phyloP scores from a whole-genome alignment of 2,888 invertebrate genomes.

The Oegoconia quadripuncta region DNA sequence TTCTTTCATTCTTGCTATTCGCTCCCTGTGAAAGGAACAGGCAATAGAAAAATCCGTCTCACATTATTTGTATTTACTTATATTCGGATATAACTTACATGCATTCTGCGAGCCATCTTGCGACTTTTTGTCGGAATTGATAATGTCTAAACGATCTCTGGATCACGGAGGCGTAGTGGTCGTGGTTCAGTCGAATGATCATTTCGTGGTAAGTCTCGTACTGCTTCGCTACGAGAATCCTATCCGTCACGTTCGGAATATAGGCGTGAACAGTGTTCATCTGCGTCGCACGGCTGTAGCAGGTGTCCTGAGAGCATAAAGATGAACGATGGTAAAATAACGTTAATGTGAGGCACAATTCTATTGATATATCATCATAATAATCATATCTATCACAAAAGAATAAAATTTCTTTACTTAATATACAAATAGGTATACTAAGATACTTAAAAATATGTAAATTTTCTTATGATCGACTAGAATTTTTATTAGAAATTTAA shows the following conservation, averaged over 20 bases:
- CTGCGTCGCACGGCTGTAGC: slow-evolving; percentile 80
- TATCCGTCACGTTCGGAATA: slow-evolving; percentile 82
- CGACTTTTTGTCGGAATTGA: slow-evolving; percentile 64
- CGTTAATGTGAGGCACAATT: too few species aligned
- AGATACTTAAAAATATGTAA: too few species aligned
- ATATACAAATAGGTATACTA: too few species aligned
- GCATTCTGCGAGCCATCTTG: slow-evolving; percentile 59
- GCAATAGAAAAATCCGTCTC: too few species aligned
- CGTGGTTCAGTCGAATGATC: slow-evolving; percentile 75
- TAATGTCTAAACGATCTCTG: slow-evolving; percentile 82
- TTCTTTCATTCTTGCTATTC: slow-evolving; percentile 70
- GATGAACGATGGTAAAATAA: too few species aligned
- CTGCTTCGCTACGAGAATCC: slow-evolving; percentile 76
- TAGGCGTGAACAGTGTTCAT: slow-evolving; percentile 77
- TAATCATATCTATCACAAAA: too few species aligned
- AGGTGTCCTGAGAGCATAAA: slow-evolving; percentile 67
- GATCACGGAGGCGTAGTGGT: slow-evolving; percentile 79
- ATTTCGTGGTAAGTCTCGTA: slow-evolving; percentile 84
- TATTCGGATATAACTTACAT: slow-evolving; percentile 38
- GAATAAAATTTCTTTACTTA: too few species aligned
- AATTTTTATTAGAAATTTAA: too few species aligned
- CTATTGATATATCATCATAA: too few species aligned
- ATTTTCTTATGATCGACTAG: too few species aligned
- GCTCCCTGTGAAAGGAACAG: slow-evolving; percentile 42
- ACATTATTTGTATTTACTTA: too few species aligned